Conservation (phyloP, 92 coral and sea anemone species). For the Desmophyllum pertusum region DNA sequence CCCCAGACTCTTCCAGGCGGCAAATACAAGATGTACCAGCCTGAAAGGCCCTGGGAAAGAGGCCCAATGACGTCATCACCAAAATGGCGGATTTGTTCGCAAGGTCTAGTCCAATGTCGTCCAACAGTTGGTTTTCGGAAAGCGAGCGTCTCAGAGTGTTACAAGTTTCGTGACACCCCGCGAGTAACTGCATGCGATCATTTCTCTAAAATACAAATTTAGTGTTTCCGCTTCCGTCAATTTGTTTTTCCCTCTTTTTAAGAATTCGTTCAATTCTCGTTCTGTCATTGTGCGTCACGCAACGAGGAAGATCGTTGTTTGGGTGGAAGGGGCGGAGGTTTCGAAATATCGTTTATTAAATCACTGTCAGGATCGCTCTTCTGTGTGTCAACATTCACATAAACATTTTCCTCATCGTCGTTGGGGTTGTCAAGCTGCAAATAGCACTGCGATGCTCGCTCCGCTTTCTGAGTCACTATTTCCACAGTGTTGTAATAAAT, state of each 20-base stretch:
- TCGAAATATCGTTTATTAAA: background rate
- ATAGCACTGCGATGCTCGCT: background rate
- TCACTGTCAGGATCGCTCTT: too few relatives aligned
- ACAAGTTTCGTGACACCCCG: background rate
- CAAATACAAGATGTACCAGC: too few relatives aligned
- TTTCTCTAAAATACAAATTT: too few relatives aligned
- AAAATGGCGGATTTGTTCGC: too few relatives aligned
- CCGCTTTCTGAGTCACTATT: background rate
- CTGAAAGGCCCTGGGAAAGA: too few relatives aligned
- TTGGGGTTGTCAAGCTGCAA: constrained; percentile 21
- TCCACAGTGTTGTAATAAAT: background rate
- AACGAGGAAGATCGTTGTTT: background rate
- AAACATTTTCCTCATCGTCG: constrained; percentile 1
- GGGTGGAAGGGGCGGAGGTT: constrained; percentile 14
- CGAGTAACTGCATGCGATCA: too few relatives aligned
- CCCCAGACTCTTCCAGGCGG: too few relatives aligned
- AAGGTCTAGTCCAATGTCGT: too few relatives aligned
- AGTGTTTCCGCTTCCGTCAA: background rate
- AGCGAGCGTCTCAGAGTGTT: background rate
- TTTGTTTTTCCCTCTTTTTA: background rate
- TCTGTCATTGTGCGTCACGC: background rate
- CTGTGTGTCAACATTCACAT: background rate
- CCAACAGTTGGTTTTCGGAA: background rate
- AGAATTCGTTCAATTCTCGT: background rate
- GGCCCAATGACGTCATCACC: too few relatives aligned